Evolutionary conservation across 2,797 vertebrate species (phyloP).

Genomic region (Alosa sapidissima): DNA sequence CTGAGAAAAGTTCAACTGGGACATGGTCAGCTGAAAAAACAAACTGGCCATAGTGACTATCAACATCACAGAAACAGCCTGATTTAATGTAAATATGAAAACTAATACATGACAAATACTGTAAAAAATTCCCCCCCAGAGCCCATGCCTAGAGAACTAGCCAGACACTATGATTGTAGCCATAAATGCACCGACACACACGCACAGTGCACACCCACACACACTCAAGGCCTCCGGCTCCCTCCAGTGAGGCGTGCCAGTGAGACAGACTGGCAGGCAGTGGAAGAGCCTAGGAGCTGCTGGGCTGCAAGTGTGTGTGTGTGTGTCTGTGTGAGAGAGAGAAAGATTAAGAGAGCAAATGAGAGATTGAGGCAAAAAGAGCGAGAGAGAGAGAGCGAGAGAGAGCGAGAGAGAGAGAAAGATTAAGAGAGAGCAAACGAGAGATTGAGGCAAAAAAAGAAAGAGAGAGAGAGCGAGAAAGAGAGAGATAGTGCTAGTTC

Average conservation of each 20-base stretch:
- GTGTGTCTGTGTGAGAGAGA: no score
- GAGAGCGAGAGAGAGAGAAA: not conserved
- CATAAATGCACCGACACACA: not conserved
- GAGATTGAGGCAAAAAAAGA: not conserved
- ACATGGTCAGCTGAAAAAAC: not conserved
- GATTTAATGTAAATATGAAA: not conserved
- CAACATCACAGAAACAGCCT: not conserved
- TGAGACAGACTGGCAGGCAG: not conserved
- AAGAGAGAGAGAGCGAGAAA: not conserved
- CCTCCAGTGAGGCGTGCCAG: not conserved
- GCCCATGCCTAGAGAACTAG: not conserved
- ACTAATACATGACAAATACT: not conserved
- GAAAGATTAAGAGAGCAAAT: not conserved
- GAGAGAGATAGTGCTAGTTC: not conserved
- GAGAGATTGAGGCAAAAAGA: not conserved
- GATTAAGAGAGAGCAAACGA: not conserved
- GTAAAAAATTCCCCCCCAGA: not conserved
- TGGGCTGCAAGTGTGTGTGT: no score
- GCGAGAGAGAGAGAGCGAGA: not conserved
- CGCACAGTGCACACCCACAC: no score
- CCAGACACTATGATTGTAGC: no score
- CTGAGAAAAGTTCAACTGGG: not conserved
- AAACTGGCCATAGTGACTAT: not conserved
- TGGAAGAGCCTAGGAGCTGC: no score
- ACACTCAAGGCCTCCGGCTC: not conserved